phyloP scores from a whole-genome alignment of 2,113 vertebrate species.

The Aegypius monachus region DNA sequence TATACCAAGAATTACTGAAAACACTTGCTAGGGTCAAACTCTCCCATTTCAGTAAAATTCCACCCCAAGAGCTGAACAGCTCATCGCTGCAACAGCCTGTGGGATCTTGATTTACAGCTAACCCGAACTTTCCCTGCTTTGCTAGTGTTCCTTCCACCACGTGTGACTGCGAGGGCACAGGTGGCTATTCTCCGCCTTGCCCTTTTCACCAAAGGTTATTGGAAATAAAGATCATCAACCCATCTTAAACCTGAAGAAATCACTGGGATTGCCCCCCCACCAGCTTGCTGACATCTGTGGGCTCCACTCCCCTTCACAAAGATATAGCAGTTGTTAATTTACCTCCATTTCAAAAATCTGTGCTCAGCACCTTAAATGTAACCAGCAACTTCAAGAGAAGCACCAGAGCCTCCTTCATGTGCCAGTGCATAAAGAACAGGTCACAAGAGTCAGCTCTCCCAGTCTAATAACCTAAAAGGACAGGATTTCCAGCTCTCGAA shows the following conservation, averaged over 20 bases:
- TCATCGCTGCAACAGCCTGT: fast-evolving
- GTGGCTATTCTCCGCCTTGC: neutral
- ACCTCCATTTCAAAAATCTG: neutral
- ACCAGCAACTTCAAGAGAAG: neutral
- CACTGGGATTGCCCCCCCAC: neutral
- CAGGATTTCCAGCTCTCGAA: neutral
- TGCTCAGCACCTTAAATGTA: neutral
- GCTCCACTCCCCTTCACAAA: neutral
- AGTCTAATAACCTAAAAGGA: neutral
- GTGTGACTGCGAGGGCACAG: neutral
- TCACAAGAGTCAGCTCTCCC: neutral
- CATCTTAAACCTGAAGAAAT: neutral
- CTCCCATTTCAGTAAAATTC: neutral
- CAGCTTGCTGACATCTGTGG: neutral
- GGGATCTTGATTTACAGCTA: neutral
- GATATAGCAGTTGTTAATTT: neutral
- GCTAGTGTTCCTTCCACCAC: neutral
- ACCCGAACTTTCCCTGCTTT: neutral
- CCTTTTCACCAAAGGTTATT: neutral
- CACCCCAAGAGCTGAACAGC: neutral
- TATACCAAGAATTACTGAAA: neutral
- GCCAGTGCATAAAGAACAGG: neutral
- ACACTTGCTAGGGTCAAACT: neutral
- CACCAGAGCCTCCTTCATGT: neutral
- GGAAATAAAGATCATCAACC: neutral